Percentiles rank a stretch among this genome's conserved stretches.
Evolutionary conservation across 1,140 invertebrate species (phyloP).

Genomic region (Pseudobourletiella spinata): DNA sequence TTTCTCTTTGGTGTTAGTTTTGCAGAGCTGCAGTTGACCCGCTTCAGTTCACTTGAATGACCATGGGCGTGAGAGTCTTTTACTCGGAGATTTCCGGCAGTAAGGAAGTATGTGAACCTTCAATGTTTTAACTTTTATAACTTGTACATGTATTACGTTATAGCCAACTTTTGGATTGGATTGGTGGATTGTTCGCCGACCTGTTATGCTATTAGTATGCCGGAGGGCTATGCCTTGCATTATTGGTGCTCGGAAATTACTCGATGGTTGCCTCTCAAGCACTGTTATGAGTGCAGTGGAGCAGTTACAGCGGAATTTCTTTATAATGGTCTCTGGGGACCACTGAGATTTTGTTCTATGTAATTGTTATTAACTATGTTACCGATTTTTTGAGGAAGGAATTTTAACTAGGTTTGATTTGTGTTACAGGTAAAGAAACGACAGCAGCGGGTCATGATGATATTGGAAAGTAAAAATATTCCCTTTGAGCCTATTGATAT

Average conservation of each 20-base stretch:
- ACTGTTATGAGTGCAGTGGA: no score
- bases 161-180: no score
- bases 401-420: conserved; percentile 6
- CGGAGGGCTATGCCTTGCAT: no score
- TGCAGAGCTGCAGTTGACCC: not conserved
- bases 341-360: no score
- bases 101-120: conserved; percentile 69
- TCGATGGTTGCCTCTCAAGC: no score
- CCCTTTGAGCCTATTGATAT: conserved; percentile 84
- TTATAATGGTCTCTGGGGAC: no score
- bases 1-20: not conserved
- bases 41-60: conserved; percentile 14
- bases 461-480: conserved; percentile 80
- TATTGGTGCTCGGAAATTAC: no score
- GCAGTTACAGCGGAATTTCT: no score
- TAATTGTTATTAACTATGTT: conserved; percentile 35
- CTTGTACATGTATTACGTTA: no score
- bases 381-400: conserved; percentile 1
- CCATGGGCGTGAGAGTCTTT: conserved; percentile 80
- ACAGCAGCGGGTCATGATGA: conserved; percentile 83
- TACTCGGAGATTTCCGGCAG: conserved; percentile 81
- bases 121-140: no score
- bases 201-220: no score
- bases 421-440: conserved; percentile 75
- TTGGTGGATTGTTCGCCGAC: no score